Evolutionary conservation across 92 coral and sea anemone species (phyloP).

Genomic region (Bergia puertoricense): DNA sequence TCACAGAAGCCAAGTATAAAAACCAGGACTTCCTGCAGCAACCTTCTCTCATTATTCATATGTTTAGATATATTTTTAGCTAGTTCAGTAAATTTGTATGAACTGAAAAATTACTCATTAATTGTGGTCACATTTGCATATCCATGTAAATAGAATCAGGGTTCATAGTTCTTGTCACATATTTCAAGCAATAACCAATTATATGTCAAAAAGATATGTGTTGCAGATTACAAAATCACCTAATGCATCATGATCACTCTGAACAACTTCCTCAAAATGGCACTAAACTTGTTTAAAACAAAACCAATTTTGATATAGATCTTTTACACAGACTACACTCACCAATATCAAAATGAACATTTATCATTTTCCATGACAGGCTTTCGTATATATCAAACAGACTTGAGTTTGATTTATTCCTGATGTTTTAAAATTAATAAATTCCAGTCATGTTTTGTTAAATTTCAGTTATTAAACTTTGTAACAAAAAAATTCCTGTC

Average conservation of each 20-base stretch:
- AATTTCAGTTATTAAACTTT: constrained; percentile 22
- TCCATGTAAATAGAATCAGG: neutral
- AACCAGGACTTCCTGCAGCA: neutral
- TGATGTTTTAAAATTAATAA: constrained; percentile 34
- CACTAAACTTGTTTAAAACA: neutral
- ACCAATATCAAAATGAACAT: neutral
- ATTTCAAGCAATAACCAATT: constrained; percentile 14
- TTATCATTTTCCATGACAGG: constrained; percentile 1
- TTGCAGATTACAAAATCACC: neutral
- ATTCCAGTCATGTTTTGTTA: constrained; percentile 34
- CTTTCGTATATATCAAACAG: constrained; percentile 10
- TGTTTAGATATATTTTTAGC: constrained; percentile 27
- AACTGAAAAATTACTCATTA: constrained; percentile 20
- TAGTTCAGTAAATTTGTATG: constrained; percentile 1
- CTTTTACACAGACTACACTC: constrained; percentile 1
- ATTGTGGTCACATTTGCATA: constrained; percentile 27
- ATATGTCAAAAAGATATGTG: neutral
- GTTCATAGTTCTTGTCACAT: neutral
- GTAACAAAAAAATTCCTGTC: neutral
- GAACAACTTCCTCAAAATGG: neutral
- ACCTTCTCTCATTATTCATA: constrained; percentile 5
- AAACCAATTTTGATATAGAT: neutral
- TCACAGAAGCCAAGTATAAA: constrained; percentile 1
- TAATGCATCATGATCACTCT: neutral
- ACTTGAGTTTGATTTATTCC: constrained; percentile 38